phyloP scores from a whole-genome alignment of 2,797 vertebrate species.

The Enteromius trimaculatus region DNA sequence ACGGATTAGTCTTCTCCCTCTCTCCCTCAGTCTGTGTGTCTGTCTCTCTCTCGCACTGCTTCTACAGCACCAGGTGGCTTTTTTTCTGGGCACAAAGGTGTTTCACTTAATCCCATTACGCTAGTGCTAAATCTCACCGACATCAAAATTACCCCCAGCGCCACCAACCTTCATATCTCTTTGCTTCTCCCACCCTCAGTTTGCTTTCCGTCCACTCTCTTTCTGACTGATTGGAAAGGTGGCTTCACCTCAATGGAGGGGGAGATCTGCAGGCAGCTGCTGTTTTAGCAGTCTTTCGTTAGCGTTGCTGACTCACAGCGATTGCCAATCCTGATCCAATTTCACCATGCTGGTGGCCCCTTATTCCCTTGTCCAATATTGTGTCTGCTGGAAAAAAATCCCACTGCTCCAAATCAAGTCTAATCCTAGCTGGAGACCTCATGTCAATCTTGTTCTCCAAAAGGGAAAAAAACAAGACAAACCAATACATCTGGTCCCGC shows the following conservation, averaged over 20 bases:
- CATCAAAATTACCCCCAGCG: conserved; percentile 87
- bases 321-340: conserved; percentile 91
- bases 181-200: conserved; percentile 66
- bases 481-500: conserved; percentile 82
- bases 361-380: conserved; percentile 95
- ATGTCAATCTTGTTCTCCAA: conserved; percentile 87
- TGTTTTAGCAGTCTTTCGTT: conserved; percentile 83
- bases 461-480: conserved; percentile 56
- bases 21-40: conserved; percentile 35
- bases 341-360: conserved; percentile 87
- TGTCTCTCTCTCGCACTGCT: conserved; percentile 34
- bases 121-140: conserved; percentile 89
- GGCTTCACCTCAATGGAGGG: conserved; percentile 91
- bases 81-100: conserved; percentile 83
- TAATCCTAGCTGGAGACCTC: conserved; percentile 92
- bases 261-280: conserved; percentile 88
- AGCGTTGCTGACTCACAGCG: conserved; percentile 79
- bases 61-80: conserved; percentile 89
- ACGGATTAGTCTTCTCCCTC: conserved; percentile 82
- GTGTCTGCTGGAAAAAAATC: conserved; percentile 90
- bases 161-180: conserved; percentile 54
- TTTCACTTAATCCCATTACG: conserved; percentile 93
- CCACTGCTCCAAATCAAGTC: conserved; percentile 93
- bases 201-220: conserved; percentile 84
- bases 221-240: conserved; percentile 89